phyloP scores from a whole-genome alignment of 2,797 vertebrate genomes.

The Sardinella longiceps region DNA sequence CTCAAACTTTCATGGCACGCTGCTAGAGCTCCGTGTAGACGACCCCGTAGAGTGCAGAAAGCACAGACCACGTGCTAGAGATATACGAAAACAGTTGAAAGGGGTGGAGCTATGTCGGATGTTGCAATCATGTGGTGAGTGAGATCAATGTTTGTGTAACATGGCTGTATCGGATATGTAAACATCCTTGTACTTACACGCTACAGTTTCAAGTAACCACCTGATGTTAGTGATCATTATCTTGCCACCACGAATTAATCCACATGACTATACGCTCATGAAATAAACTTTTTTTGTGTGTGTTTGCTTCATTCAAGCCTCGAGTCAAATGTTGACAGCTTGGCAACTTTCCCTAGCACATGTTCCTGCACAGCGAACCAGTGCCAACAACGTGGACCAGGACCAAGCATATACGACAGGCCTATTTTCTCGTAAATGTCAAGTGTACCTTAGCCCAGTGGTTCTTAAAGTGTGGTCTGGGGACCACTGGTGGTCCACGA shows the following conservation, averaged over 20 bases:
- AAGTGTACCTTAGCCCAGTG: no score
- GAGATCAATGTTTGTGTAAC: conserved; percentile 13
- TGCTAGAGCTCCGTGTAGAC: no score
- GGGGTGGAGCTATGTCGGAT: background rate
- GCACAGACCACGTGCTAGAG: background rate
- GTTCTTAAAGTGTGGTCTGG: no score
- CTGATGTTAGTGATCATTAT: background rate
- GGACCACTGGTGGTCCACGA: no score
- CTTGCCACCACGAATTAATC: background rate
- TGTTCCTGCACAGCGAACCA: no score
- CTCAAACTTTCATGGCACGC: background rate
- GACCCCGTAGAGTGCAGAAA: background rate
- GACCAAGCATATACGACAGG: no score
- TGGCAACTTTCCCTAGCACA: no score
- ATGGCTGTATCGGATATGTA: background rate
- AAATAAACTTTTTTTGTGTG: no score
- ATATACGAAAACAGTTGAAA: background rate
- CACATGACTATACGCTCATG: background rate
- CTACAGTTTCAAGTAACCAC: background rate
- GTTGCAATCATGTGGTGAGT: background rate
- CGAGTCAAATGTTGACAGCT: no score
- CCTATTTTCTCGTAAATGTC: no score
- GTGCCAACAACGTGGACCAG: no score
- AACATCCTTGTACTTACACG: background rate
- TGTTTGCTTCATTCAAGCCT: no score